These are phyloP conservation scores for Antedon mediterranea DNA, from an alignment of 53 echinoderm and acorn worm species.

Conservation along the genomic window DNA sequence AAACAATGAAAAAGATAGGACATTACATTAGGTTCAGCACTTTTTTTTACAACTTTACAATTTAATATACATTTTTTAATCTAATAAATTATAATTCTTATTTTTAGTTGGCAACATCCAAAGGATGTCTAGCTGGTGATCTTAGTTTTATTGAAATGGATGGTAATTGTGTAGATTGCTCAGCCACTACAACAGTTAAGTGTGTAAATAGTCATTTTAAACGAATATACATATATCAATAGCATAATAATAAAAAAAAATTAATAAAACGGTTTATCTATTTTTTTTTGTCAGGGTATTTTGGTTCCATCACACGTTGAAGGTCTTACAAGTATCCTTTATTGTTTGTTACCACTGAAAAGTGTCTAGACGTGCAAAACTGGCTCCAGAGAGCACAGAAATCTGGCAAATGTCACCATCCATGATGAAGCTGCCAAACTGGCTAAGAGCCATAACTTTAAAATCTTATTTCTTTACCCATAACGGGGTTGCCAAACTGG, in stretches of 20 bases:
- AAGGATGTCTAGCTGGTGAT: constrained; percentile 64
- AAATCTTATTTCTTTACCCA: no score
- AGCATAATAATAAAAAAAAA: not conserved
- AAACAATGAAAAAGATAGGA: no score
- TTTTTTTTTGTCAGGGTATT: constrained; percentile 48
- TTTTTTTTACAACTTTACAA: not conserved
- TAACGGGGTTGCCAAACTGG: no score
- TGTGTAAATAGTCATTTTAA: no score
- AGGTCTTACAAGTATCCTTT: constrained; percentile 90
- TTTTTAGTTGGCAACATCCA: constrained; percentile 50
- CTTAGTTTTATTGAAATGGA: constrained; percentile 42
- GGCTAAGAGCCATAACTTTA: no score
- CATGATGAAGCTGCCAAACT: no score
- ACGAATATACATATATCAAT: no score
- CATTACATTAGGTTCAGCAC: no score
- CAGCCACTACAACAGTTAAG: constrained; percentile 34
- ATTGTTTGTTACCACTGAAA: not conserved
- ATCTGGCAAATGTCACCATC: no score
- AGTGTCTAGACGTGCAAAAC: constrained; percentile 34
- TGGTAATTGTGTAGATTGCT: constrained; percentile 52
- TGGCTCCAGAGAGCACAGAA: no score
- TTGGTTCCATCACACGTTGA: constrained; percentile 56
- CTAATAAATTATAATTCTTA: not conserved
- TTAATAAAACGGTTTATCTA: no score
- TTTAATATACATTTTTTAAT: not conserved